A percentile compares a stretch with the other conserved stretches of the same genome.
Evolutionary conservation across 2,113 vertebrate species (phyloP).

Genomic region (Elephantulus edwardii): DNA sequence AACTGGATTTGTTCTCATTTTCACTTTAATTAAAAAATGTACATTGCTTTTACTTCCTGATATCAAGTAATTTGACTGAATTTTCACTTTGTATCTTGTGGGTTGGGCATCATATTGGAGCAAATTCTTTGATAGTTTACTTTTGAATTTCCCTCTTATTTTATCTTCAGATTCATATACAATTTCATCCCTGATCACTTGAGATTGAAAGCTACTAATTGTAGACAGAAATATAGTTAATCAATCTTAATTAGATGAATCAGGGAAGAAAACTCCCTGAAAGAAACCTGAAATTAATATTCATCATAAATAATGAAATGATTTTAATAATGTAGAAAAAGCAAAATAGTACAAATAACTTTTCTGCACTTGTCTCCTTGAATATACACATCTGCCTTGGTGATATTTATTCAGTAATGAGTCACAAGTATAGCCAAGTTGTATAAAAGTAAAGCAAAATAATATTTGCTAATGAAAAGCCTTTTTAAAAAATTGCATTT

Average conservation of each 20-base stretch:
- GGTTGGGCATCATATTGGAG: background rate
- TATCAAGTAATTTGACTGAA: background rate
- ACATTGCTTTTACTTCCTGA: background rate
- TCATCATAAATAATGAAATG: slow-evolving; percentile 38
- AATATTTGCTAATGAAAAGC: background rate
- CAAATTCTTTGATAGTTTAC: background rate
- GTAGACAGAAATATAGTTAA: slow-evolving; percentile 1
- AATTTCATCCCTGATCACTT: background rate
- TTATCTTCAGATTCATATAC: background rate
- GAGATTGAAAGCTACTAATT: slow-evolving; percentile 20
- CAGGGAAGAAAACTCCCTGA: slow-evolving; percentile 44
- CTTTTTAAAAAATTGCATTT: slow-evolving; percentile 47
- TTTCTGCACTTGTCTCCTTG: slow-evolving; percentile 48
- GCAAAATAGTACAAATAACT: slow-evolving; percentile 47
- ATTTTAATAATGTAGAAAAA: slow-evolving; percentile 57
- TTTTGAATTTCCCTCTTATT: slow-evolving; percentile 6
- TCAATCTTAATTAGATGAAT: slow-evolving; percentile 41
- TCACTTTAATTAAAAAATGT: background rate
- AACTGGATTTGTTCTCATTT: background rate
- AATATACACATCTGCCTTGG: background rate
- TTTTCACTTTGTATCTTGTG: background rate
- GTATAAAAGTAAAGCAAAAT: slow-evolving; percentile 47
- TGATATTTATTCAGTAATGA: slow-evolving; percentile 33
- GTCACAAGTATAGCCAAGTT: background rate
- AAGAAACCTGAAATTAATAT: slow-evolving; percentile 6